A percentile compares a stretch with the other conserved stretches of the same genome.
Evolutionary conservation across 2,113 vertebrate genomes (phyloP).

Genomic region (Amazona vittata): DNA sequence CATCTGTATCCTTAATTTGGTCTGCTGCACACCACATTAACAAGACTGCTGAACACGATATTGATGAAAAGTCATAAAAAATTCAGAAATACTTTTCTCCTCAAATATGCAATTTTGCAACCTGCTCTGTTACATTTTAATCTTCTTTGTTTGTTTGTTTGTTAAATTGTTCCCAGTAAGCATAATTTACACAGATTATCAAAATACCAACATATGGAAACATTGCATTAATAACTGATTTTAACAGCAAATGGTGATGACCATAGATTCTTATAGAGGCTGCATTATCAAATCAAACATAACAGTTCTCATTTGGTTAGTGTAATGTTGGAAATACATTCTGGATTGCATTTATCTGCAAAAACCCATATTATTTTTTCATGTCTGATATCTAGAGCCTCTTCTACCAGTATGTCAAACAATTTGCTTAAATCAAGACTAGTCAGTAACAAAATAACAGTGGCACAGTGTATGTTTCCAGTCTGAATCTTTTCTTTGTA

Average conservation of each 20-base stretch:
- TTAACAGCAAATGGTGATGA: constrained; percentile 34
- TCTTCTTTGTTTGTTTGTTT: background rate
- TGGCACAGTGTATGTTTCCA: background rate
- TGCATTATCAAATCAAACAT: background rate
- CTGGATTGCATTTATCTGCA: background rate
- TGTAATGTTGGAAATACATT: background rate
- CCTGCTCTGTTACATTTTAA: background rate
- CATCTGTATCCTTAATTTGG: background rate
- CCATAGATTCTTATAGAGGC: background rate
- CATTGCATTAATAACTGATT: constrained; percentile 39
- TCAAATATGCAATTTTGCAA: background rate
- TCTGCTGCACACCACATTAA: background rate
- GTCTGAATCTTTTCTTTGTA: background rate
- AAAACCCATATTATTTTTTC: background rate
- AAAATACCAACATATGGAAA: constrained; percentile 41
- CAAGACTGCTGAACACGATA: background rate
- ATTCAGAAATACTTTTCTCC: background rate
- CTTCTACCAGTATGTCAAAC: background rate
- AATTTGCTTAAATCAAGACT: constrained; percentile 13
- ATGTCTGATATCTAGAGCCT: background rate
- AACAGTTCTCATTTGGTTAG: background rate
- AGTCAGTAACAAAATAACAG: background rate
- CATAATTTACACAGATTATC: background rate
- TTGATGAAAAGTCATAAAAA: background rate
- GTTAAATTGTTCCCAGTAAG: background rate